A percentile compares a stretch with the other conserved stretches of the same genome.
These are phyloP conservation scores for Lethrus apterus DNA, from an alignment of 1,140 invertebrate genomes.

Conservation along the genomic window DNA sequence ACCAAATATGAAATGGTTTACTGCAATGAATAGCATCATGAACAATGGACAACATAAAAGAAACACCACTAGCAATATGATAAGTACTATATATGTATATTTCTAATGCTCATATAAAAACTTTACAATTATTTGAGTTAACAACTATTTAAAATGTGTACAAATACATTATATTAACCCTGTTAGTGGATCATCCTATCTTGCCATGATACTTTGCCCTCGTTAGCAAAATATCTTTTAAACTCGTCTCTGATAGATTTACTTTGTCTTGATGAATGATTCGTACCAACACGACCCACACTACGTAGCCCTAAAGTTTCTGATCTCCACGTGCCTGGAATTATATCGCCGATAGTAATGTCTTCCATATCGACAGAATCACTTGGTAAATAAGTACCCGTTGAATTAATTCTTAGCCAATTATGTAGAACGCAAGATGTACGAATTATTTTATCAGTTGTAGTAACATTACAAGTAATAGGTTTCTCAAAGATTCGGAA, in stretches of 20 bases:
- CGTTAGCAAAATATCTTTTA: slow-evolving; percentile 2
- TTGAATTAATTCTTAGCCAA: slow-evolving; percentile 7
- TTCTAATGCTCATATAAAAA: not conserved
- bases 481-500: slow-evolving; percentile 14
- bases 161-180: no score
- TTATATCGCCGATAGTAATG: slow-evolving; percentile 6
- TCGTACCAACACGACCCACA: not conserved
- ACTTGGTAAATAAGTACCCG: slow-evolving; percentile 3
- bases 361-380: slow-evolving; percentile 6
- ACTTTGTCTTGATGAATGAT: not conserved
- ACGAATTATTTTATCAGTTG: slow-evolving; percentile 17
- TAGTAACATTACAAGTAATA: slow-evolving; percentile 18
- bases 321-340: slow-evolving; percentile 7
- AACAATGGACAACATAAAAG: slow-evolving; percentile 2
- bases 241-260: not conserved
- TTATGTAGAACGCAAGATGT: slow-evolving; percentile 21
- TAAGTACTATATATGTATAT: slow-evolving; percentile 11
- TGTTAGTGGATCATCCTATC: slow-evolving; percentile 9
- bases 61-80: not conserved
- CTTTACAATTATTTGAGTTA: not conserved
- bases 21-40: slow-evolving; percentile 9
- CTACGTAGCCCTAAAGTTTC: not conserved
- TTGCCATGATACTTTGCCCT: slow-evolving; percentile 7
- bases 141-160: no score
- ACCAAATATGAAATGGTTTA: slow-evolving; percentile 21